Evolutionary conservation across 1,140 invertebrate species (phyloP).

Genomic region (Maconellicoccus hirsutus): DNA sequence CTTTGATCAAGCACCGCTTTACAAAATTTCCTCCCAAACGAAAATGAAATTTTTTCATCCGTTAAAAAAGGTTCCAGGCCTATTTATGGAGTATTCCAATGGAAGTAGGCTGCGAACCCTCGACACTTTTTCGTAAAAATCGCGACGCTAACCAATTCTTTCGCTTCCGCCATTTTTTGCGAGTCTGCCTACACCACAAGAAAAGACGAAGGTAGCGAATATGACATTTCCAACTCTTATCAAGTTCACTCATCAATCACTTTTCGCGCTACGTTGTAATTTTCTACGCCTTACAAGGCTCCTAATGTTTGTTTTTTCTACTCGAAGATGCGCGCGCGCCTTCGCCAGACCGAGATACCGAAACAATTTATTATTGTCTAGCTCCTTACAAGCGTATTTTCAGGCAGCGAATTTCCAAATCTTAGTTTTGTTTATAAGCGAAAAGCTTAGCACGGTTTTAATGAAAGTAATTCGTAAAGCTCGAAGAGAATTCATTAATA

Average conservation of each 20-base stretch:
- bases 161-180: too few relatives aligned
- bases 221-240: slow-evolving; percentile 5
- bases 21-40: too few relatives aligned
- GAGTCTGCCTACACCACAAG: too few relatives aligned
- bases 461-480: neutral
- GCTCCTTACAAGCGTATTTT: neutral
- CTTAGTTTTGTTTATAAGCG: neutral
- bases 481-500: neutral
- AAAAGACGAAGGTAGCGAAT: neutral
- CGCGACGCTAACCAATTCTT: too few relatives aligned
- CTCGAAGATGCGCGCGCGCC: neutral
- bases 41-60: too few relatives aligned
- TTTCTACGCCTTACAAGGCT: neutral
- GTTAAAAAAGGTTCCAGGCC: too few relatives aligned
- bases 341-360: neutral
- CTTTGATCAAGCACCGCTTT: too few relatives aligned
- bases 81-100: too few relatives aligned
- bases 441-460: neutral
- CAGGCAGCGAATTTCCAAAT: neutral
- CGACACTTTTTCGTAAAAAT: too few relatives aligned
- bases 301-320: neutral
- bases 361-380: slow-evolving; percentile 5
- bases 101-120: too few relatives aligned
- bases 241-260: slow-evolving; percentile 7
- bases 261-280: neutral